Evolutionary conservation across 2,888 invertebrate species (phyloP), one percentile per base, ranked within the genome.

Genomic region (Dryadula phaetusa): DNA sequence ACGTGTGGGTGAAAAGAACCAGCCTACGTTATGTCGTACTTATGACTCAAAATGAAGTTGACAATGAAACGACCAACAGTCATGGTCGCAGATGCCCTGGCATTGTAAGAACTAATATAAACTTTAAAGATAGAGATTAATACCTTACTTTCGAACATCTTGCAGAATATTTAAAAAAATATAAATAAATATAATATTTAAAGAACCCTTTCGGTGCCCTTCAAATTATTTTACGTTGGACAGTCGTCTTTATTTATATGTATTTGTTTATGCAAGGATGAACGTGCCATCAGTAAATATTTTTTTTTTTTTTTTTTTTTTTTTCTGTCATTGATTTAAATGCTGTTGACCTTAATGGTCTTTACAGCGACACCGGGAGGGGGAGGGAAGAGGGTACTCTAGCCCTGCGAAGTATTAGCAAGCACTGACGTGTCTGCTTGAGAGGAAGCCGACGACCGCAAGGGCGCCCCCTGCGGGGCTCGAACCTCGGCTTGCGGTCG

Each of bases 41-140:
- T 44, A 63, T 53, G 66, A 67, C 14, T 64, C 64, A 60, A 67
- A 62, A 64, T 66, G 69, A 66, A 44, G 69, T 66, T 71, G 66
- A 62, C 69, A 71, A 64, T 71, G 66, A 64, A 71, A 64, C 61
- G 63, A 56, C 46, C 49, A 42, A 16, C 62, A 62, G 62, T 66
- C 71, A 66, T 54, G 71, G 71, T 47, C 70, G 18, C 34, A n/a
- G 58, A 65, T 66, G 67, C n/a, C 40, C 47, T 46, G 54, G 34
- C 49, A 53, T 61, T 69, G 52, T 49, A 18, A 16, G 54, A 52
- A 62, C 42, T 18, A 14, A 42, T 58, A 40, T 60, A 52, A 66
- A 69, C 32, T 60, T 52, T 60, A 58, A 22, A 46, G 32, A 54
- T 60, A 22, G 28, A 64, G 60, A 64, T 56, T 56, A 49, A 37